These are phyloP conservation scores for Solen grandis DNA, from an alignment of 1,140 invertebrate genomes.

Conservation along the genomic window DNA sequence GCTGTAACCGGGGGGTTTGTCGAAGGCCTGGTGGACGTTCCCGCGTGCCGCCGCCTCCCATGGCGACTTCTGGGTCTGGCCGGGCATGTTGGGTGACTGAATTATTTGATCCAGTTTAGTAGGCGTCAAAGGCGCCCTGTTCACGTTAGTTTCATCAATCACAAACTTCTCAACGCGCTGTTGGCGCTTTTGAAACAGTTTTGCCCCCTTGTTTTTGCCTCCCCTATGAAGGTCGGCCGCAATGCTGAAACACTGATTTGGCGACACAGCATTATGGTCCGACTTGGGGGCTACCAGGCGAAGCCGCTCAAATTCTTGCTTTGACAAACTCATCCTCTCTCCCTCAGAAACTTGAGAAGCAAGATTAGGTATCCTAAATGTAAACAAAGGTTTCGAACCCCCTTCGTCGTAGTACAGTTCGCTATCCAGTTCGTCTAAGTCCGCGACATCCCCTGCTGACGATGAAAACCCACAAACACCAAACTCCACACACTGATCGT, in stretches of 20 bases:
- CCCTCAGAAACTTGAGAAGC: conserved; percentile 58
- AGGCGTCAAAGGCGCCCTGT: conserved; percentile 61
- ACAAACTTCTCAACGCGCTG: conserved; percentile 93
- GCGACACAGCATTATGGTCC: conserved; percentile 67
- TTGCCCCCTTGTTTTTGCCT: conserved; percentile 84
- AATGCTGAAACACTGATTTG: conserved; percentile 68
- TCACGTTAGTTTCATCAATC: conserved; percentile 86
- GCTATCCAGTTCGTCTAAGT: conserved; percentile 67
- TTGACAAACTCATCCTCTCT: conserved; percentile 67
- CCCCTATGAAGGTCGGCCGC: conserved; percentile 67
- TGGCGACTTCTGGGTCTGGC: conserved; percentile 84
- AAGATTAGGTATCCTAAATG: conserved; percentile 69
- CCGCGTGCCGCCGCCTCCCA: conserved; percentile 88
- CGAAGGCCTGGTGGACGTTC: conserved; percentile 86
- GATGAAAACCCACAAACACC: conserved; percentile 57
- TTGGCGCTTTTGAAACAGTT: conserved; percentile 92
- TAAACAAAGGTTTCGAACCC: conserved; percentile 65
- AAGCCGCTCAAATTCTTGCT: conserved; percentile 69
- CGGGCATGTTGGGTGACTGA: conserved; percentile 82
- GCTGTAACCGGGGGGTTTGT: conserved; percentile 61
- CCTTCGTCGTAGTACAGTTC: conserved; percentile 64
- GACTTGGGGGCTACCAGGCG: conserved; percentile 61
- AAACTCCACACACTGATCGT: conserved; percentile 90
- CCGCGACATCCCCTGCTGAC: conserved; percentile 50
- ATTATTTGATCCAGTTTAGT: conserved; percentile 74